Evolutionary conservation across 2,113 vertebrate species (phyloP), one percentile per base, ranked within the genome.

Genomic region (Pseudonaja textilis): DNA sequence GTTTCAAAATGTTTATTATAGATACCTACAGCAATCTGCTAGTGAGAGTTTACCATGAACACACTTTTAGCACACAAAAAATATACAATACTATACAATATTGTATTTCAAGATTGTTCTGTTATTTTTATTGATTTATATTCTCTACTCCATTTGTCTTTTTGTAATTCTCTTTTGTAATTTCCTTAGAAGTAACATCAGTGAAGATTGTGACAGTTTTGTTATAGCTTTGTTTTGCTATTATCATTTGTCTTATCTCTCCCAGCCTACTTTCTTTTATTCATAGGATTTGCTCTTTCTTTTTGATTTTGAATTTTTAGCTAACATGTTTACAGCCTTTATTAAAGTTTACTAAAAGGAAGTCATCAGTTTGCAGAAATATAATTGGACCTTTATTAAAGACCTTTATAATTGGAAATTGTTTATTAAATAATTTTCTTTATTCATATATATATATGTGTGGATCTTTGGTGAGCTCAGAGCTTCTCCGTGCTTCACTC

Each of bases 111-210:
- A 55, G 59, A 69, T 5, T 47, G 91, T 93, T 90, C 16, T 92
- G 64, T 85, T 89, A 89, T 88, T 56, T 47, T 91, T 57, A 91
- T 55, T 39, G 90, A 69, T 94, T 59, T 90, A 47, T 85, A 85
- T 93, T 87, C 89, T 69, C 52, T 23, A 88, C 91, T 86, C 54
- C 85, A 94, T 89, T 93, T 94, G 45, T 93, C 47, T 90, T 92
- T 64, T 81, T 59, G 90, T 25, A 81, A 54, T 26, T 3, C 92
- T 91, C 81, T 89, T 93, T 93, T 86, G 4, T 18, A 34, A 18
- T 94, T 93, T 57, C 18, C 87, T 95, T 92, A 93, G 81, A 88
- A 86, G n/a, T 87, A 45, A 9, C 14, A 69, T 26, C n/a, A 85
- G 45, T 54, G 55, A 7, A 59, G 85, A 93, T 93, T 89, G 55